Evolutionary conservation across 1,140 invertebrate species (phyloP).

Genomic region (Archivesica marissinica): DNA sequence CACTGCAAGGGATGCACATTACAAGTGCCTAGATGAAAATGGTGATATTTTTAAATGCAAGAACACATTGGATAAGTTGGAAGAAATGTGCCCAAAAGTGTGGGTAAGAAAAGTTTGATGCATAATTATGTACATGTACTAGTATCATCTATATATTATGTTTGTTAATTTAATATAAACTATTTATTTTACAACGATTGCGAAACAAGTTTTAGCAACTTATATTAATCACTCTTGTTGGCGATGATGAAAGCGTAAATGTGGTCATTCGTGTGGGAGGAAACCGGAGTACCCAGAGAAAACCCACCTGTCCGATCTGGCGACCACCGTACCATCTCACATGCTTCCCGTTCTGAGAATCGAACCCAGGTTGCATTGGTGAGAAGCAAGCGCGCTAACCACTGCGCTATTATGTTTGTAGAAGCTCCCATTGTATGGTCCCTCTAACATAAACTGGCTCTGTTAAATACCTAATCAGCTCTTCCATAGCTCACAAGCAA

Average conservation of each 20-base stretch:
- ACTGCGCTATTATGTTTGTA: too few relatives aligned
- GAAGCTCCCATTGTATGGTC: background rate
- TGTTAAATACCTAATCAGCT: background rate
- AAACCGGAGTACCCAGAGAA: too few relatives aligned
- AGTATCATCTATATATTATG: background rate
- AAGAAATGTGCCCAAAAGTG: conserved; percentile 92
- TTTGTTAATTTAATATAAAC: background rate
- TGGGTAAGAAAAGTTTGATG: conserved; percentile 87
- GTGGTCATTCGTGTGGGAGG: too few relatives aligned
- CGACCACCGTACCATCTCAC: too few relatives aligned
- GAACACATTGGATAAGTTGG: conserved; percentile 91
- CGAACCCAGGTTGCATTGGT: too few relatives aligned
- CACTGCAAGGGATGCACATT: conserved; percentile 93
- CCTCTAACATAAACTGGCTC: background rate
- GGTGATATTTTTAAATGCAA: conserved; percentile 88
- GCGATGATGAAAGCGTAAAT: too few relatives aligned
- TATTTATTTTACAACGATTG: too few relatives aligned
- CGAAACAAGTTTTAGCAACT: too few relatives aligned
- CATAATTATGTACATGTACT: background rate
- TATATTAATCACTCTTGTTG: too few relatives aligned
- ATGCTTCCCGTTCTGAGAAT: too few relatives aligned
- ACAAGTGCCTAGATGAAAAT: conserved; percentile 92
- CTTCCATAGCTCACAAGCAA: background rate
- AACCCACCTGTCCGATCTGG: too few relatives aligned
- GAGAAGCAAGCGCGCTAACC: too few relatives aligned